A percentile compares a stretch with the other conserved stretches of the same genome.
Conservation (phyloP, 2,797 vertebrate species). For the Myotis daubentonii region DNA sequence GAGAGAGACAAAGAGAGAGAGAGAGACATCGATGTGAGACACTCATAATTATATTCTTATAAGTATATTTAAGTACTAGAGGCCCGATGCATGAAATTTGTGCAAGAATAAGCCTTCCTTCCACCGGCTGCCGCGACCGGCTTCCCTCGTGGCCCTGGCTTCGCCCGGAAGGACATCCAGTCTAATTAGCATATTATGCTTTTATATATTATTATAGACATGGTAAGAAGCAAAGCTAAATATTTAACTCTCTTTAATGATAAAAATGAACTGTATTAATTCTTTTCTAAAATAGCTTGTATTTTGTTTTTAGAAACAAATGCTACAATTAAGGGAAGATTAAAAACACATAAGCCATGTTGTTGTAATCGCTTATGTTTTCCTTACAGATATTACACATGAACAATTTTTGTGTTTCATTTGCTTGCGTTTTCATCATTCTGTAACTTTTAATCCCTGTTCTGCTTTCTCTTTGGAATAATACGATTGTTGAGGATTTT, state of each 20-base stretch:
- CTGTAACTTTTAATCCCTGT: conserved; percentile 33
- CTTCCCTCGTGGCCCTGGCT: too few species aligned
- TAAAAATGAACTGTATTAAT: conserved; percentile 30
- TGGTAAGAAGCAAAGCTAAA: background rate
- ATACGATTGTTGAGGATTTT: background rate
- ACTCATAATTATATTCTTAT: conserved; percentile 4
- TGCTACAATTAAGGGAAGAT: background rate
- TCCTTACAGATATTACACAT: background rate
- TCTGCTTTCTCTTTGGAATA: conserved; percentile 38
- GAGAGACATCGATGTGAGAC: too few species aligned
- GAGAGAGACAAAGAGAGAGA: too few species aligned
- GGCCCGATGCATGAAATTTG: too few species aligned
- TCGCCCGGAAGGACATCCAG: too few species aligned
- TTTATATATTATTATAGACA: too few species aligned
- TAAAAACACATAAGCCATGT: background rate
- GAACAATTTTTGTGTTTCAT: conserved; percentile 30
- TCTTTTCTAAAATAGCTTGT: conserved; percentile 44
- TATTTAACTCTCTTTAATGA: conserved; percentile 23
- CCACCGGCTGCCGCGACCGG: too few species aligned
- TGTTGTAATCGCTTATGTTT: background rate
- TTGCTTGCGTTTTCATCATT: conserved; percentile 26
- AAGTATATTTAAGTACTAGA: background rate
- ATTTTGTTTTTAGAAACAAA: conserved; percentile 8
- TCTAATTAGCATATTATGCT: too few species aligned
- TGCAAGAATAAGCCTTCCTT: too few species aligned